These are phyloP conservation scores for Cairina moschata DNA, from an alignment of 2,113 vertebrate genomes.

Conservation along the genomic window DNA sequence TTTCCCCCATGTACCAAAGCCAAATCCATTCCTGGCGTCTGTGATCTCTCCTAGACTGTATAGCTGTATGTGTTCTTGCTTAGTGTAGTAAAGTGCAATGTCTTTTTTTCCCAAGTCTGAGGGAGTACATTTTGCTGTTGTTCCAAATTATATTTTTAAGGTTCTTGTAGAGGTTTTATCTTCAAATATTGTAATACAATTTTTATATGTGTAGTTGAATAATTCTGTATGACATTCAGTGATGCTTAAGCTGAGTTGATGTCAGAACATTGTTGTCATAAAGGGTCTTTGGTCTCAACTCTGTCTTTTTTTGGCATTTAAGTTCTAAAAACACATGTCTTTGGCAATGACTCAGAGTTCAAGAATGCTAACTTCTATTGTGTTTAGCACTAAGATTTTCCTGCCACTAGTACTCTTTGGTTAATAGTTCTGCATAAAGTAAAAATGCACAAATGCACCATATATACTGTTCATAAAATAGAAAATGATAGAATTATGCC, in stretches of 20 bases:
- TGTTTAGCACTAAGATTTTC: conserved; percentile 46
- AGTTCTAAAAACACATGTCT: not conserved
- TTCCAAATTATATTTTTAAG: not conserved
- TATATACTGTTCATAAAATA: conserved; percentile 34
- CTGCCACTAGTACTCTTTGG: not conserved
- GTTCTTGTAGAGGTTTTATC: not conserved
- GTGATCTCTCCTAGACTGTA: not conserved
- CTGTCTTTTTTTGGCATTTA: conserved; percentile 36
- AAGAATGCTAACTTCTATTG: not conserved
- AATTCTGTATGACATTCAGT: not conserved
- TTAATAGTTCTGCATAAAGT: conserved; percentile 33
- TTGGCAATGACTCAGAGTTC: conserved; percentile 18
- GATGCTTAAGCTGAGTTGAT: not conserved
- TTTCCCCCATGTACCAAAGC: not conserved
- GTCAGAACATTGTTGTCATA: not conserved
- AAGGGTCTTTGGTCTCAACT: conserved; percentile 2
- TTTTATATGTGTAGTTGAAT: not conserved
- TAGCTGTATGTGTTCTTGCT: not conserved
- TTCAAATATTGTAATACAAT: not conserved
- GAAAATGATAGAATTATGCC: conserved; percentile 34
- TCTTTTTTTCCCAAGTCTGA: not conserved
- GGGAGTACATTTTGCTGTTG: not conserved
- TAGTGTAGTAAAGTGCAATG: not conserved
- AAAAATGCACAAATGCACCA: not conserved
- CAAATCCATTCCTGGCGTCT: not conserved